phyloP scores from a whole-genome alignment of 2,113 vertebrate genomes.

The Barbus barbus region DNA sequence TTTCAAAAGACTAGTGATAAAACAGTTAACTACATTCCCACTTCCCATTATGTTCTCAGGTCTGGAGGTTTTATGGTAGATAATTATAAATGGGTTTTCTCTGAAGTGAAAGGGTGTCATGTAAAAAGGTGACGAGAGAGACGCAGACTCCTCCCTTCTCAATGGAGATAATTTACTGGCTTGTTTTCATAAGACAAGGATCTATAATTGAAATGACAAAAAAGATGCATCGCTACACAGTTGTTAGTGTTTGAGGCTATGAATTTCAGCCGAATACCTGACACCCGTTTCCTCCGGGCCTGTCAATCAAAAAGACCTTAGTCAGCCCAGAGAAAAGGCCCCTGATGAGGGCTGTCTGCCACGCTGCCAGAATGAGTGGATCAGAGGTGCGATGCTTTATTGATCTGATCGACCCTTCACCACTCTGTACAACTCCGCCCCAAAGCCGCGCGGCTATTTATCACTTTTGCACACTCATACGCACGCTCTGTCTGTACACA shows the following conservation, averaged over 20 bases:
- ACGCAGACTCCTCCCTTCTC: conserved; percentile 39
- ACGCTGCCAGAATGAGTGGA: not conserved
- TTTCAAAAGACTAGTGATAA: not conserved
- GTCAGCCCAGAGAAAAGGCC: conserved; percentile 20
- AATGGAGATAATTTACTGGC: conserved; percentile 68
- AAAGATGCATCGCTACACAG: conserved; percentile 74
- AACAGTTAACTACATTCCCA: not conserved
- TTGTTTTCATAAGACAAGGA: conserved; percentile 72
- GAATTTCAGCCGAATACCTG: conserved; percentile 65
- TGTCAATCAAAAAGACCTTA: conserved; percentile 66
- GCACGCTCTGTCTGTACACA: not conserved
- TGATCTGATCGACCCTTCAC: conserved; percentile 34
- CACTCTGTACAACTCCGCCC: not conserved
- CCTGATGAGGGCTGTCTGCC: not conserved
- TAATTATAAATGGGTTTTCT: conserved; percentile 57
- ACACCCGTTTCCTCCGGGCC: conserved; percentile 47
- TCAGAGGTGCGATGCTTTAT: conserved; percentile 21
- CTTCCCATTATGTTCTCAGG: not conserved
- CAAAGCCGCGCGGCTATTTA: not conserved
- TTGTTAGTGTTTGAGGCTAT: conserved; percentile 70
- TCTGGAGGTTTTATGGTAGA: conserved; percentile 7
- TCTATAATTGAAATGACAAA: conserved; percentile 85
- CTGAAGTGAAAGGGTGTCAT: conserved; percentile 29
- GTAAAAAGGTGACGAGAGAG: conserved; percentile 35
- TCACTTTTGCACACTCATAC: not conserved